These are phyloP conservation scores for Dipodomys spectabilis DNA, from an alignment of 2,113 vertebrate genomes.

Conservation along the genomic window DNA sequence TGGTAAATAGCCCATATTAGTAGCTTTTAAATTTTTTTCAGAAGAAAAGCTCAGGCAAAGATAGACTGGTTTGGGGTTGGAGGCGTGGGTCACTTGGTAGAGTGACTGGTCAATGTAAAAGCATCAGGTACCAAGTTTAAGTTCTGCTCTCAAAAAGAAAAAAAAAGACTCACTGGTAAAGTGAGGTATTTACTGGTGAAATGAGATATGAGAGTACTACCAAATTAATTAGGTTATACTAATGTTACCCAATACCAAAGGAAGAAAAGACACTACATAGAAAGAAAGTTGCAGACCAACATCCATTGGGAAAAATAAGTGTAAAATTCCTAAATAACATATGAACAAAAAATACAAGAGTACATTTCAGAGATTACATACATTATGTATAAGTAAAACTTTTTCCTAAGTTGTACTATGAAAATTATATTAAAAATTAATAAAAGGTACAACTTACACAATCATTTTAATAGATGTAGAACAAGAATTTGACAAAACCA, in stretches of 20 bases:
- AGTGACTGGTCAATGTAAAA: no score
- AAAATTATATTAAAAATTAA: not conserved
- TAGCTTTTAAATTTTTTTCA: not conserved
- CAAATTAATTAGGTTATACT: not conserved
- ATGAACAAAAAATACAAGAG: not conserved
- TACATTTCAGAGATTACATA: not conserved
- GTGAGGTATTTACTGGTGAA: not conserved
- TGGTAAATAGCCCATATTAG: not conserved
- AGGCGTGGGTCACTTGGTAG: no score
- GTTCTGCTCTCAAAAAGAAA: no score
- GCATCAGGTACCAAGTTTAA: no score
- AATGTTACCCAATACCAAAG: not conserved
- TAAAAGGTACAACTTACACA: not conserved
- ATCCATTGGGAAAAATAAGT: not conserved
- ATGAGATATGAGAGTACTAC: not conserved
- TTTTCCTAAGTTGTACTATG: not conserved
- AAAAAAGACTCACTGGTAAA: not conserved
- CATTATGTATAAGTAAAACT: not conserved
- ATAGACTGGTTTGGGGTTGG: no score
- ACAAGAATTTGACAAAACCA: not conserved
- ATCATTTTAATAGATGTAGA: not conserved
- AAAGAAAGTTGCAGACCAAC: not conserved
- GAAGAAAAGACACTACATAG: not conserved
- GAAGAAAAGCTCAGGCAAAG: not conserved
- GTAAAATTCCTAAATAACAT: not conserved